Conservation (phyloP, 2,113 vertebrate species). For the Dicaeum eximium region DNA sequence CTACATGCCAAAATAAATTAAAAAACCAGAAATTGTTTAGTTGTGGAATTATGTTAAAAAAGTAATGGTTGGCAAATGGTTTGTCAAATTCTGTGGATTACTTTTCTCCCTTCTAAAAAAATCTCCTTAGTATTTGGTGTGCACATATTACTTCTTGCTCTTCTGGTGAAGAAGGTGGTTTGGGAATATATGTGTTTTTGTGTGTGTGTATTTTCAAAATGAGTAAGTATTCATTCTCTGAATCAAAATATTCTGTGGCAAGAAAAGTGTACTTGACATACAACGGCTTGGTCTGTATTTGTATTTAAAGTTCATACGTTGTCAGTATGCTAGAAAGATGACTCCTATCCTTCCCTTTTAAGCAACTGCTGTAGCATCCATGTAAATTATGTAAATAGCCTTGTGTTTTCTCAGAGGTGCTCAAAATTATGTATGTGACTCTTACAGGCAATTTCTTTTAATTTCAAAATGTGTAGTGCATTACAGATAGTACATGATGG, state of each 20-base stretch:
- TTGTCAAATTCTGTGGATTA: neutral
- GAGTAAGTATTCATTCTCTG: neutral
- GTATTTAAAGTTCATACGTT: neutral
- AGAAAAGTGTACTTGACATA: neutral
- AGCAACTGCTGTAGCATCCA: neutral
- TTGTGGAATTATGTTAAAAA: neutral
- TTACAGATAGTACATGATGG: neutral
- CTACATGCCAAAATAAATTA: neutral
- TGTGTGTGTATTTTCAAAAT: neutral
- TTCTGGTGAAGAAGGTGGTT: neutral
- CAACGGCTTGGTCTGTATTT: accelerated
- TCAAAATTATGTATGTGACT: neutral
- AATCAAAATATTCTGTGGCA: neutral
- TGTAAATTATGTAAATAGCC: neutral
- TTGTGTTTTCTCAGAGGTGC: neutral
- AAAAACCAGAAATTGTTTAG: neutral
- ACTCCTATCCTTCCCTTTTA: neutral
- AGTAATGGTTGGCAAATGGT: neutral
- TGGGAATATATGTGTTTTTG: neutral
- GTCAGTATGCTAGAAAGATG: neutral
- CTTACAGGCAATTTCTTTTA: neutral
- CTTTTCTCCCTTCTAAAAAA: neutral
- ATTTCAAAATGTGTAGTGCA: neutral
- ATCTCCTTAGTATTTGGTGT: neutral
- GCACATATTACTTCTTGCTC: neutral